phyloP scores from a whole-genome alignment of 1,140 invertebrate genomes.

The Spodoptera litura region DNA sequence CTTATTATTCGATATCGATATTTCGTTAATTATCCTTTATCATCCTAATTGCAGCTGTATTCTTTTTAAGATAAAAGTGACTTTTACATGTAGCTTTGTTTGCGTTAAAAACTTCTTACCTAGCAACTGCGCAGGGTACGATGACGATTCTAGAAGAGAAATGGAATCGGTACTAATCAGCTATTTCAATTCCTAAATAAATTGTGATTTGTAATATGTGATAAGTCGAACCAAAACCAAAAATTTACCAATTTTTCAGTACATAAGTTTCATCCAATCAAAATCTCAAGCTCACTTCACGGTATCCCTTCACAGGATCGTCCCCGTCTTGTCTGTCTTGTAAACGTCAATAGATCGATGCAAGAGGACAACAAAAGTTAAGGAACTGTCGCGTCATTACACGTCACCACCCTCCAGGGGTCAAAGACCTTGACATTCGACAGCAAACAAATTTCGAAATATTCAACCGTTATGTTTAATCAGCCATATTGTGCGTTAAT shows the following conservation, averaged over 20 bases:
- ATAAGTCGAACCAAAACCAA: neutral
- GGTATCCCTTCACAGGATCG: neutral
- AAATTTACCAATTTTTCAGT: neutral
- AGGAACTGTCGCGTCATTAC: slow-evolving; percentile 24
- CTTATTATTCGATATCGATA: no score
- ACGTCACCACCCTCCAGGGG: slow-evolving; percentile 58
- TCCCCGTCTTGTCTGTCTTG: neutral
- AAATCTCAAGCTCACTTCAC: neutral
- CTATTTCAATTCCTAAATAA: no score
- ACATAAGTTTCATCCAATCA: neutral
- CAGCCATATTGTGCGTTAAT: slow-evolving; percentile 64
- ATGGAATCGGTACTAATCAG: no score
- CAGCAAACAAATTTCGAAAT: slow-evolving; percentile 53
- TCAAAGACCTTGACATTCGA: slow-evolving; percentile 65
- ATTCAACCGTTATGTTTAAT: slow-evolving; percentile 61
- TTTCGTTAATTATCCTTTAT: no score
- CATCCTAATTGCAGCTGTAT: no score
- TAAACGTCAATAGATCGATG: slow-evolving; percentile 26
- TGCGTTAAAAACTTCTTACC: no score
- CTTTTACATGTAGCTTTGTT: no score
- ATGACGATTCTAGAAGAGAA: no score
- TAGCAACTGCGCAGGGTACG: no score
- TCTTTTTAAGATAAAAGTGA: no score
- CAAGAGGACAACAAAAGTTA: slow-evolving; percentile 22
- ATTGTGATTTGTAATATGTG: no score